Percentiles rank a stretch among this genome's conserved stretches.
Conservation (phyloP, 2,113 vertebrate genomes). For the Ciconia stormi region DNA sequence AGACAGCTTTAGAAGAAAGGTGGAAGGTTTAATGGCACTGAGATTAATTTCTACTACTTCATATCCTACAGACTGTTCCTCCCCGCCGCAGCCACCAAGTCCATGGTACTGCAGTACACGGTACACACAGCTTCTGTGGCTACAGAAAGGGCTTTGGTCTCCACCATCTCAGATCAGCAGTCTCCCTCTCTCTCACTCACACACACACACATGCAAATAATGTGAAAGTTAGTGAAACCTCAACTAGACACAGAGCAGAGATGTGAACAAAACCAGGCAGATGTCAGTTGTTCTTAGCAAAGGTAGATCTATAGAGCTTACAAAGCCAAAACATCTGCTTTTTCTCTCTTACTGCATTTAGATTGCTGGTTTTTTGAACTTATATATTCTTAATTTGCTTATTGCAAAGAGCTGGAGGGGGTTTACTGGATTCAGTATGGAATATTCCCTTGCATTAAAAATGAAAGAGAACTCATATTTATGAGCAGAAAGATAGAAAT, state of each 20-base stretch:
- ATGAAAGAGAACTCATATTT: background rate
- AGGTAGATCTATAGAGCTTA: background rate
- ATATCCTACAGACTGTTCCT: background rate
- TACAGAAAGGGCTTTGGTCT: background rate
- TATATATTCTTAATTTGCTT: background rate
- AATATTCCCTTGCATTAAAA: background rate
- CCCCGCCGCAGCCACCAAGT: fast-evolving
- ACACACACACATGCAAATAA: background rate
- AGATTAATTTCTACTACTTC: background rate
- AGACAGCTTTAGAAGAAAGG: background rate
- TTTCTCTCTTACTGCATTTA: background rate
- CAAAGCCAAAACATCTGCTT: background rate
- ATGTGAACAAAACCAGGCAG: background rate
- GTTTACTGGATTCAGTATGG: background rate
- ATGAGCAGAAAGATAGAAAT: background rate
- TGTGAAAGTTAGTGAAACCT: background rate
- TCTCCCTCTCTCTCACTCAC: background rate
- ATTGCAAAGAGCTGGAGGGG: background rate
- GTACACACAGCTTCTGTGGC: background rate
- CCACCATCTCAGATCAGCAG: background rate
- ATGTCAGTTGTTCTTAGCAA: background rate
- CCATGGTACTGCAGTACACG: fast-evolving
- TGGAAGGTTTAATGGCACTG: background rate
- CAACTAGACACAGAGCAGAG: background rate
- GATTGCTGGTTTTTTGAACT: background rate